Evolutionary conservation across 2,797 vertebrate genomes (phyloP).

Genomic region (Ctenochaetus hawaiiensis): DNA sequence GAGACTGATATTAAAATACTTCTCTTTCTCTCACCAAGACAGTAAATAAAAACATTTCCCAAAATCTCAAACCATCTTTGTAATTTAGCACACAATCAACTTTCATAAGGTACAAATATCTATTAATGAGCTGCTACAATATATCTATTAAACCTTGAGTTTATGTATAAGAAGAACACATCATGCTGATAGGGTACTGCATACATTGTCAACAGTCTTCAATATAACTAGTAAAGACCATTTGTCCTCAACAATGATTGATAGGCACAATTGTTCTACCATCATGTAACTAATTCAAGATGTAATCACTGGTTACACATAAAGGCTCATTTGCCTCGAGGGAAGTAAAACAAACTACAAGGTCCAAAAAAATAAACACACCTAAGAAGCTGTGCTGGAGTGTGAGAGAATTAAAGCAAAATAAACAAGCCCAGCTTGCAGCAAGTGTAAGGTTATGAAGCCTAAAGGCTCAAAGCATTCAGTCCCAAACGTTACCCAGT

Average conservation of each 20-base stretch:
- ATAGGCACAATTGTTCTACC: slow-evolving; percentile 62
- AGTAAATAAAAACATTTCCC: not conserved
- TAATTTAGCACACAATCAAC: not conserved
- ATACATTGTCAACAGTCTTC: slow-evolving; percentile 8
- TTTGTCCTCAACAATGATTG: slow-evolving; percentile 46
- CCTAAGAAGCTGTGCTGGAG: slow-evolving; percentile 68
- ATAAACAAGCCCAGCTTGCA: slow-evolving; percentile 79
- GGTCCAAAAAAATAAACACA: slow-evolving; percentile 76
- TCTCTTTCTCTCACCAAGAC: not conserved
- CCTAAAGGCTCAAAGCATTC: slow-evolving; percentile 71
- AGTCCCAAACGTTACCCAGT: slow-evolving; percentile 67
- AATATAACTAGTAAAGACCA: slow-evolving; percentile 14
- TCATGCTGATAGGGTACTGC: not conserved
- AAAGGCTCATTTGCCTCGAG: slow-evolving; percentile 68
- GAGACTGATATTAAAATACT: not conserved
- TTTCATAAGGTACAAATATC: not conserved
- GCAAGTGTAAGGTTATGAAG: slow-evolving; percentile 68
- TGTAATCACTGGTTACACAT: slow-evolving; percentile 73
- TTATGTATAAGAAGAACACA: not conserved
- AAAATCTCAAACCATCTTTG: not conserved
- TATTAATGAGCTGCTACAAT: not conserved
- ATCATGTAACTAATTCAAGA: slow-evolving; percentile 72
- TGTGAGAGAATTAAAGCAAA: slow-evolving; percentile 81
- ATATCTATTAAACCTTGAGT: not conserved
- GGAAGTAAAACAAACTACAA: slow-evolving; percentile 80